Base-by-base conservation (phyloP, 1,140 invertebrate genomes). In the Microplitis demolitor region DNA sequence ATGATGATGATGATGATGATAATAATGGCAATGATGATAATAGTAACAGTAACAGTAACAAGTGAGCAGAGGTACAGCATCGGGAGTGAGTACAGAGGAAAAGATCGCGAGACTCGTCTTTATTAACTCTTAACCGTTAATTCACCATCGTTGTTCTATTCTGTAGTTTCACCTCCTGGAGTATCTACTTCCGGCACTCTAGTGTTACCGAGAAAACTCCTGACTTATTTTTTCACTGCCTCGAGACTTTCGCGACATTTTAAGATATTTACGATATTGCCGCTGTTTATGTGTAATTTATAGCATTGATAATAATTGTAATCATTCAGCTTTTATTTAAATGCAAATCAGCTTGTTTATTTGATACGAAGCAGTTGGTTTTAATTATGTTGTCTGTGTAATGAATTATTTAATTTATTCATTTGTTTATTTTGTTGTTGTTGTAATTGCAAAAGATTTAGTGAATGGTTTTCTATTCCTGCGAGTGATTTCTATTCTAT, bases 41-140 rank as follows among this genome's bases (percentile, higher is more conserved):
- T 45, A 45, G 5, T 33, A 58, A 58, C n/a, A 58, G n/a, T 6
- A 16, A 13, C 8, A 58, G 8, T 8, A 33, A n/a, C 24, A 9
- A 13, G 35, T 61, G 37, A 31, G 54, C 66, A 58, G 4, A 60
- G n/a, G 39, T 50, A 14, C 50, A 13, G 39, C 39, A 51, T 35
- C 39, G 39, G 39, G 11, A 45, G 39, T 45, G 11, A 45, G 39
- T 9, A 45, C 6, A 45, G 39, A 8, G 39, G 39, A 45, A 54
- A 66, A 66, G 58, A 72, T 75, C 67, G 74, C 74, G 74, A 72
- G 74, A 72, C 71, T 75, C 71, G 71, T 72, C 71, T 67, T 72
- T 75, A 75, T 75, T 75, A 75, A 72, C 71, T 72, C 69, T 67
- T 37, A 70, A 75, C 66, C 71, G 74, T 75, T 75, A 72, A 75